Evolutionary conservation across 2,113 vertebrate genomes (phyloP), one percentile per base, ranked within the genome.

Genomic region (Takifugu bimaculatus): DNA sequence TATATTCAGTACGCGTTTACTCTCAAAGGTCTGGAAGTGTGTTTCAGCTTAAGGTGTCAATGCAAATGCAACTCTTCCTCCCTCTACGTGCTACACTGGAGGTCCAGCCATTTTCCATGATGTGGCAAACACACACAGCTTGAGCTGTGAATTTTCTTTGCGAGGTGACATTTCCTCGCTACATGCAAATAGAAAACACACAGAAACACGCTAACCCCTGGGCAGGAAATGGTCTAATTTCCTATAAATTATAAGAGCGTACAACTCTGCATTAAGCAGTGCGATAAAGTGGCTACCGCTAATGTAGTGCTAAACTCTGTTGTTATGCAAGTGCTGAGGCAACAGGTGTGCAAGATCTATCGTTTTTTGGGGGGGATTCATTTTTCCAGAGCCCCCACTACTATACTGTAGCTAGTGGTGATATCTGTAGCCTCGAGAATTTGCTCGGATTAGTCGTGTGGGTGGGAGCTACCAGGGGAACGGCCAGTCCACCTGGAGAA

Each of bases 121-220:
- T 85, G 86, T 88, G 86, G 85, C 83, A 85, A 88, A 89, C 75
- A 75, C 86, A 83, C 85, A 80, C 86, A 88, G 86, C 82, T 87
- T 87, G 86, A 87, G 88, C 85, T 88, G 88, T 87, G 85, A 88
- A 86, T 80, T 81, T 81, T 79, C 85, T 83, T 83, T 84, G 85
- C 82, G 83, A 88, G 85, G 86, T 87, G 86, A 87, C 79, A 89
- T 84, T 88, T 89, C 85, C 79, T 86, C 77, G 74, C 68, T 76
- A 74, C 68, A 78, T 83, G 81, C 81, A 85, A 86, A 86, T 78
- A 87, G 82, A 79, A 70, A 71, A 78, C 63, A 69, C 79, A 75
- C 72, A 68, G 53, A 81, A 78, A 81, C 26, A 26, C 63, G 65
- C 59, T 70, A 44, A 50, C 20, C 45, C 62, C 50, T 55, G 55